Evolutionary conservation across 2,113 vertebrate species (phyloP).

Genomic region (Bubalus kerabau): DNA sequence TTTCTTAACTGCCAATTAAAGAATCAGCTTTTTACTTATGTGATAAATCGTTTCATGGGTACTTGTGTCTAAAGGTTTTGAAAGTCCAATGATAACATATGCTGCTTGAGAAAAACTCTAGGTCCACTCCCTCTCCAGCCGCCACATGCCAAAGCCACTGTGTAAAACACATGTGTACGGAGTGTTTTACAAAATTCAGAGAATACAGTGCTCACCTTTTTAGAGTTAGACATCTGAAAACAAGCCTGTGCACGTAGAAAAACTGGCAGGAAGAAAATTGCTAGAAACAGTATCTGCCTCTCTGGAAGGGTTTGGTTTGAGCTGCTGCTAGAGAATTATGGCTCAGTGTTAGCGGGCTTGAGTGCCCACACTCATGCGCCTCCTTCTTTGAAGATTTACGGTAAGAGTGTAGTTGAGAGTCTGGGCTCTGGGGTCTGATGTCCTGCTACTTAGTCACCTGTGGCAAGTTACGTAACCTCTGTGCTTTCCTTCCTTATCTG

Average conservation of each 20-base stretch:
- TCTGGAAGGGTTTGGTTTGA: background rate
- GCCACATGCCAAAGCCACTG: background rate
- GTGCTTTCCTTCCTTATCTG: background rate
- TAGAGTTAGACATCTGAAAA: background rate
- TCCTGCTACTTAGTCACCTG: background rate
- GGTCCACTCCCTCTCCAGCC: background rate
- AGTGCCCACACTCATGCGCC: background rate
- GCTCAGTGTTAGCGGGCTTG: background rate
- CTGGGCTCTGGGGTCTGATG: background rate
- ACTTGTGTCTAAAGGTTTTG: background rate
- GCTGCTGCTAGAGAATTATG: background rate
- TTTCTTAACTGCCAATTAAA: background rate
- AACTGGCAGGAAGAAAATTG: background rate
- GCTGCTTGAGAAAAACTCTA: background rate
- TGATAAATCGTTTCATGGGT: background rate
- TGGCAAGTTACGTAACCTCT: background rate
- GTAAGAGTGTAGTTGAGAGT: background rate
- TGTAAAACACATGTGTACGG: background rate
- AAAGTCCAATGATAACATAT: background rate
- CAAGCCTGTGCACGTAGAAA: background rate
- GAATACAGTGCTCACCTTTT: background rate
- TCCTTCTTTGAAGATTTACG: background rate
- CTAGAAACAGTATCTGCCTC: background rate
- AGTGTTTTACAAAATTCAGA: background rate
- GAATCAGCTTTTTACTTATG: background rate